Base-by-base conservation (phyloP, 53 echinoderm and acorn worm species). In the Henricia sp. region DNA sequence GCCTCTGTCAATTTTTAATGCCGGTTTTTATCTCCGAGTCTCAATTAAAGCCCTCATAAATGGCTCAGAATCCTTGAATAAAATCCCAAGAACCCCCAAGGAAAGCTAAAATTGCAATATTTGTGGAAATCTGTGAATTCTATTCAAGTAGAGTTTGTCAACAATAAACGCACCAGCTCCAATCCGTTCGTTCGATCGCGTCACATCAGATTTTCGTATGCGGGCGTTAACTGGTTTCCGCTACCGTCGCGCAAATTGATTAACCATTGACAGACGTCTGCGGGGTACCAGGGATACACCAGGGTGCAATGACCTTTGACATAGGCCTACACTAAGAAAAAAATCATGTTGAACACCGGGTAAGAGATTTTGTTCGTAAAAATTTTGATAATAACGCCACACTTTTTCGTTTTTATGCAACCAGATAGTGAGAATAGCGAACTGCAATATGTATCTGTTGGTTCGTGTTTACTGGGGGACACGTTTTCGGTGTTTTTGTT, bases 331-430 rank as follows among this genome's bases (percentile, higher is more conserved):
- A 37, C 8, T 26, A 3, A 13, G 12, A 54, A 54, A 54, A 54
- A 60, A 58, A 84, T 40, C 85, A 84, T 84, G 85, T 34, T 84
- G 35, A 84, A 84, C 71, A 72, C 85, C 28, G 85, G 85, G 85
- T 84, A 70, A 83, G 70, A 53, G 16, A 19, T 4, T 48, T 83
- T n/a, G n/a, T 37, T 30, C 26, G 17, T 37, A 39, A 57, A 78
- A n/a, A n/a, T n/a, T n/a, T n/a, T n/a, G n/a, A n/a, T n/a, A n/a
- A n/a, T n/a, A n/a, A n/a, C n/a, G n/a, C n/a, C n/a, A n/a, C n/a
- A n/a, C n/a, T n/a, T n/a, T n/a, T n/a, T n/a, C n/a, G n/a, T n/a
- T 44, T 44, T 13, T 44, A 9, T 44, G 6, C 6, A 44, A 9
- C 13, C 6, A 44, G 13, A 44, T 44, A 44, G 13, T 6, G 44